Evolutionary conservation across 2,113 vertebrate genomes (phyloP), one percentile per base, ranked within the genome.

Genomic region (Lota lota): DNA sequence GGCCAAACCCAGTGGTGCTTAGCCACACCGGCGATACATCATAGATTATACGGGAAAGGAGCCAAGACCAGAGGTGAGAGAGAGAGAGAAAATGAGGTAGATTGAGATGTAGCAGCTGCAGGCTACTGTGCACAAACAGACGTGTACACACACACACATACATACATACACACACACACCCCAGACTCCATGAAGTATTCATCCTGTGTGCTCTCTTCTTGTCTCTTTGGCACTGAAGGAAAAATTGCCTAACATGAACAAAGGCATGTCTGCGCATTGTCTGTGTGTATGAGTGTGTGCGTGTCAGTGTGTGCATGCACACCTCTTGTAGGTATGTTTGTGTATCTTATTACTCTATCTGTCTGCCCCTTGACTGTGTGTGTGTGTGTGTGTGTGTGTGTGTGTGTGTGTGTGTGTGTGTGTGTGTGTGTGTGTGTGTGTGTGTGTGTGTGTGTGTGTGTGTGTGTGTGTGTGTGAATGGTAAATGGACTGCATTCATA

Each of bases 391-490:
- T 56, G 53, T 56, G 53, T 56, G 53, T 56, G 53, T 56, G 53
- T 56, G 18, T 56, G 3, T 53, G 51, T 53, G 51, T 53, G 4
- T 53, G 51, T 53, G 40, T 53, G 51, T 53, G 3, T 53, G 51
- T 53, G 12, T 4, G 4, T 53, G 3, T 5, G 11, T 53, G 51
- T 53, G 51, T 53, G 11, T 53, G 36, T 57, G 28, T 22, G 20
- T 18, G 28, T 58, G 18, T 74, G 20, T 63, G 16, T 61, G 16
- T 50, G 18, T 61, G 20, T 61, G 56, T 50, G 65, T 66, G 20
- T 54, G 47, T 66, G 22, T 18, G 33, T 57, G 7, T 19, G 4
- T 63, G 67, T 28, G 17, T 33, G 36, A 40, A 58, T 56, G 4
- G n/a, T 33, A 33, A 33, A 33, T 33, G 28, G 28, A 33, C 28